A percentile compares a stretch with the other conserved stretches of the same genome.
Evolutionary conservation across 2,113 vertebrate species (phyloP).

Genomic region (Urocitellus parryii): DNA sequence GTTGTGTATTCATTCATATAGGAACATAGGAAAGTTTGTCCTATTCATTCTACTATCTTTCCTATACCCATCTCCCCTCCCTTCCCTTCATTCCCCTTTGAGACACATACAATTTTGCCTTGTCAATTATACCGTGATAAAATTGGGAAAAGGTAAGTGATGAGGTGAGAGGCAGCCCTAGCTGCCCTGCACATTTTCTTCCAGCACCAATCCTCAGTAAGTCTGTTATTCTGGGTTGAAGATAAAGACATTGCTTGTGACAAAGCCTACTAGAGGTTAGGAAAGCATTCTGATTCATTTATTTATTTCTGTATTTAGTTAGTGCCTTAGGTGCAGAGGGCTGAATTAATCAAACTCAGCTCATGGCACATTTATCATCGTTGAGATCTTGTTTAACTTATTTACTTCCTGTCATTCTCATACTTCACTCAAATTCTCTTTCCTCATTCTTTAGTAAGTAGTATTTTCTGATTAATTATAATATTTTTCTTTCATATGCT

Average conservation of each 20-base stretch:
- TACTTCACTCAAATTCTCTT: neutral
- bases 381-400: constrained; percentile 50
- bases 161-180: neutral
- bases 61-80: too few species aligned
- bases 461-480: constrained; percentile 38
- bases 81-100: too few species aligned
- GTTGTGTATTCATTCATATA: too few species aligned
- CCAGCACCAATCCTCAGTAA: neutral
- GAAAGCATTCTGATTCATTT: constrained; percentile 40
- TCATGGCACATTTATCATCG: constrained; percentile 43
- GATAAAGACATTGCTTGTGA: constrained; percentile 53
- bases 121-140: neutral
- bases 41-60: too few species aligned
- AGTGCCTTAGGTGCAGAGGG: constrained; percentile 7
- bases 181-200: neutral
- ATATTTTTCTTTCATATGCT: constrained; percentile 50
- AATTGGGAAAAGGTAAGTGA: neutral
- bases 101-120: neutral
- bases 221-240: neutral
- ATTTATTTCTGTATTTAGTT: constrained; percentile 53
- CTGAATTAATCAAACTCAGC: constrained; percentile 54
- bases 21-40: too few species aligned
- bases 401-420: constrained; percentile 34
- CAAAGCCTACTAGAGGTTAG: constrained; percentile 37
- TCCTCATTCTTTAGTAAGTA: neutral